Evolutionary conservation across 2,797 vertebrate genomes (phyloP), one percentile per base, ranked within the genome.

Genomic region (Aplochiton taeniatus): DNA sequence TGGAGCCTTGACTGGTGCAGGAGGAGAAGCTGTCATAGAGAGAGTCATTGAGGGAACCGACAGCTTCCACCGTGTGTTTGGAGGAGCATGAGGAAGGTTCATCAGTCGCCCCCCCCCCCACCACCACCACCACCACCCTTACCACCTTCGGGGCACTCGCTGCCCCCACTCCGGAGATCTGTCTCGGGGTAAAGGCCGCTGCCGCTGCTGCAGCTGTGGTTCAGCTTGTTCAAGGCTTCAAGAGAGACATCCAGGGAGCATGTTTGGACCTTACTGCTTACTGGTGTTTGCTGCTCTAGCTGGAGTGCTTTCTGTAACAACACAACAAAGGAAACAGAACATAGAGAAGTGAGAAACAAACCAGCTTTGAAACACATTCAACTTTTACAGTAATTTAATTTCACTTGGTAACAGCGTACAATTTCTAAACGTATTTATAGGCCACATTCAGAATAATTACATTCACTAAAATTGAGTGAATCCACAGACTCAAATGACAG

Each of bases 11-110:
- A 72, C 95, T 96, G 82, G 93, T 79, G 45, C 93, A 95, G 7
- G 95, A 95, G 65, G 95, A 96, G 89, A 96, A 96, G 75, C 95
- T 95, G 59, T 97, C 94, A 0, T 95, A 97, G 1, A 96, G 90
- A 12, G 95, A 96, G 86, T 96, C 94, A 0, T 94, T 95, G 76
- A 95, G 81, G 31, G 94, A 95, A 70, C 93, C 93, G 60, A 84
- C 74, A 5, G 92, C 89, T 72, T 95, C 93, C 18, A 54, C 9
- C 0, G 87, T 87, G 0, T 91, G 88, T 76, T 83, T 87, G 17
- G 83, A 71, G 0, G 81, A 91, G 73, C 87, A 90, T 44, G 82
- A 72, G 68, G 92, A 87, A 17, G 86, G 81, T 59, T 75, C 91
- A 64, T 90, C 90, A 44, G 60, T 6, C 6, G 31, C 31, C 1